phyloP scores from a whole-genome alignment of 1,140 invertebrate species.

The Drosophila simulans region DNA sequence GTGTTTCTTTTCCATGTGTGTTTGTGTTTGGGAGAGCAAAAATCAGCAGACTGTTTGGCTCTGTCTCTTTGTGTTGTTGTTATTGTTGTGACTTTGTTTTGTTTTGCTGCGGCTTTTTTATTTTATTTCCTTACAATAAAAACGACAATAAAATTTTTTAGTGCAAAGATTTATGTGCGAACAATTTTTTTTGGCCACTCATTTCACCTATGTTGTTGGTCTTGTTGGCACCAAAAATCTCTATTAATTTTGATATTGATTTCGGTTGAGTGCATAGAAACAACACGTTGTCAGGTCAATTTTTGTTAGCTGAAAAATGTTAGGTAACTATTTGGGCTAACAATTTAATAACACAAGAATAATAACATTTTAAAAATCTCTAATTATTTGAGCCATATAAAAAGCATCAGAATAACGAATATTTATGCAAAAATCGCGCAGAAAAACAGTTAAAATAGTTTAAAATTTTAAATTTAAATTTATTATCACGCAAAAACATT shows the following conservation, averaged over 20 bases:
- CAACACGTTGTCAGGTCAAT: background rate
- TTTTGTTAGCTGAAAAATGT: background rate
- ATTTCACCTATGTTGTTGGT: constrained; percentile 14
- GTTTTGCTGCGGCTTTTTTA: constrained; percentile 25
- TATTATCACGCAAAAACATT: background rate
- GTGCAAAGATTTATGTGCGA: constrained; percentile 82
- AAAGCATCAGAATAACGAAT: background rate
- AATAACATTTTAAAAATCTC: background rate
- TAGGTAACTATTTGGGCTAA: background rate
- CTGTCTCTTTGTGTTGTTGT: constrained; percentile 47
- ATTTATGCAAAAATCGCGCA: background rate
- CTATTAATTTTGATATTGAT: constrained; percentile 59
- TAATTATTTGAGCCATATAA: background rate
- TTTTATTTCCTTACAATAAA: constrained; percentile 78
- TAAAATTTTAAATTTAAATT: background rate
- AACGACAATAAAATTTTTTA: constrained; percentile 83
- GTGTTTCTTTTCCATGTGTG: background rate
- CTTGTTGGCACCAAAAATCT: constrained; percentile 34
- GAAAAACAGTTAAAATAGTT: background rate
- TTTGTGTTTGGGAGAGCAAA: constrained; percentile 13
- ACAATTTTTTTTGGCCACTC: constrained; percentile 53
- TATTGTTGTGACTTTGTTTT: constrained; percentile 28
- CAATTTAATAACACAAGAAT: background rate
- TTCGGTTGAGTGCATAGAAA: constrained; percentile 1
- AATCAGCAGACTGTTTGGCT: constrained; percentile 69